A percentile compares a stretch with the other conserved stretches of the same genome.
Conservation (phyloP, 1,140 invertebrate species). For the Diachasmimorpha longicaudata region DNA sequence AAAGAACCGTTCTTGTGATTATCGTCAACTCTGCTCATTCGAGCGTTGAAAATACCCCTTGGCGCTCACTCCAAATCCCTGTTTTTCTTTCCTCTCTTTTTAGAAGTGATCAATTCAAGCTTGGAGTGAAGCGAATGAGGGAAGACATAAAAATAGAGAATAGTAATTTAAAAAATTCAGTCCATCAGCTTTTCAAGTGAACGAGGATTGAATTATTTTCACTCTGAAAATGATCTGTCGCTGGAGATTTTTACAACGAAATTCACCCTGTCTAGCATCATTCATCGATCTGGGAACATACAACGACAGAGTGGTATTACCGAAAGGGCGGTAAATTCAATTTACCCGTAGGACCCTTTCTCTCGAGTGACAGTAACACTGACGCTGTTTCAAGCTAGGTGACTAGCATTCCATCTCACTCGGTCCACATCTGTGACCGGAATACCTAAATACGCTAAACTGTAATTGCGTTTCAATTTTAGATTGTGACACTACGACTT, state of each 20-base stretch:
- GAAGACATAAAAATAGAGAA: not conserved
- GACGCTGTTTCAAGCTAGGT: not conserved
- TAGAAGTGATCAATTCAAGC: not conserved
- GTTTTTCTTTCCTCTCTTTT: not conserved
- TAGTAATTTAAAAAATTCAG: not conserved
- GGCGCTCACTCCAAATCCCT: not conserved
- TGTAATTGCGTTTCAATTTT: constrained; percentile 23
- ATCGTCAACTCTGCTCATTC: not conserved
- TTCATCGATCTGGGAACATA: not conserved
- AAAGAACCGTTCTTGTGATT: not conserved
- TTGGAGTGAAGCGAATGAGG: not conserved
- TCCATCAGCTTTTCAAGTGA: not conserved
- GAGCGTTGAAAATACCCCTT: not conserved
- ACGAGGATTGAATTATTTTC: not conserved
- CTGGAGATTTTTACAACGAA: not conserved
- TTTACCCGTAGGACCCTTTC: not conserved
- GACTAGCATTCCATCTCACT: not conserved
- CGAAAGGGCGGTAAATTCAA: not conserved
- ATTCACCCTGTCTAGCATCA: not conserved
- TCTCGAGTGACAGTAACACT: not conserved
- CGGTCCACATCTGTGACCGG: constrained; percentile 3
- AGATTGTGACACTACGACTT: constrained; percentile 4
- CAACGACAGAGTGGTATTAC: not conserved
- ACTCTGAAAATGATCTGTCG: not conserved
- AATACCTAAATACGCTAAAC: constrained; percentile 19